Conservation (phyloP, 2,113 vertebrate genomes). For the Indicator maculatus region DNA sequence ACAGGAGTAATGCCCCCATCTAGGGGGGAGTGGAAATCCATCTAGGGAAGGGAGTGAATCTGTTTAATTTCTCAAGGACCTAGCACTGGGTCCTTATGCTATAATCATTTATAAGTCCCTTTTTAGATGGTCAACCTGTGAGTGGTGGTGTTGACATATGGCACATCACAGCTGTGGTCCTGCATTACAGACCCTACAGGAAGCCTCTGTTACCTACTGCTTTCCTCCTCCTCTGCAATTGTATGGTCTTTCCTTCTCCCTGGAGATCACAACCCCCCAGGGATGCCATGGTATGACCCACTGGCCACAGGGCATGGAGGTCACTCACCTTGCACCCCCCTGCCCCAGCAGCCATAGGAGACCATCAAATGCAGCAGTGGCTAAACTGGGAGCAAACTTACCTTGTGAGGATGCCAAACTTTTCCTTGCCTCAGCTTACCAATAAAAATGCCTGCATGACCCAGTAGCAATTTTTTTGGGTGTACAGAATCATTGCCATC, state of each 20-base stretch:
- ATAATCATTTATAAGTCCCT: accelerated
- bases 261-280: background rate
- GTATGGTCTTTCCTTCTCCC: background rate
- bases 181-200: accelerated
- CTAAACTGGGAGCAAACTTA: background rate
- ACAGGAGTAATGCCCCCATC: background rate
- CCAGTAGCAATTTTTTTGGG: background rate
- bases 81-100: background rate
- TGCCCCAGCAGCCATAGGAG: background rate
- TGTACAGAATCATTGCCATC: background rate
- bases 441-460: background rate
- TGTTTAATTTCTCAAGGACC: background rate
- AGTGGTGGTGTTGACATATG: accelerated
- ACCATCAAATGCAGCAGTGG: accelerated
- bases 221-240: background rate
- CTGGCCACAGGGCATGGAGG: background rate
- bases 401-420: background rate
- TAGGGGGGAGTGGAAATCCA: background rate
- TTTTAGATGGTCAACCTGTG: background rate
- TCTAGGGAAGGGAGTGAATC: background rate
- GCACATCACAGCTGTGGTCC: background rate
- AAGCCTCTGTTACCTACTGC: too few relatives aligned
- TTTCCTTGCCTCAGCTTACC: background rate
- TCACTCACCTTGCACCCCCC: background rate
- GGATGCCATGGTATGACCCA: background rate